Evolutionary conservation across 2,888 invertebrate genomes (phyloP), one percentile per base, ranked within the genome.

Genomic region (Aphodius granarius): DNA sequence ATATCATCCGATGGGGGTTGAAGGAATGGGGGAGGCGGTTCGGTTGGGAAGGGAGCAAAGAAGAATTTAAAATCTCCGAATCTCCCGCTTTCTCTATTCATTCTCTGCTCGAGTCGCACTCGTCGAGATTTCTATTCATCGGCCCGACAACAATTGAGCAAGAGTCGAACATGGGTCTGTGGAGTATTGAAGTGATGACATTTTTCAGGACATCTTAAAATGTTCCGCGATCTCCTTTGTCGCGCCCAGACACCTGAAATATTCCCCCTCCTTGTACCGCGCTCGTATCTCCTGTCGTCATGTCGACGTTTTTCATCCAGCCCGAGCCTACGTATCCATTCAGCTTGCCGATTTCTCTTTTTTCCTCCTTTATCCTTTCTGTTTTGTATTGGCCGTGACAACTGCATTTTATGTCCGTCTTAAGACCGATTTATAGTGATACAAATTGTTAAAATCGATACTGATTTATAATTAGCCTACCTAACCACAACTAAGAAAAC

Each of bases 201-300:
- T 80, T 78, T 77, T 80, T 78, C 76, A 78, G 79, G 80, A 77
- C 79, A 78, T 78, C 79, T 79, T 79, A 76, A 77, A 78, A 78
- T 71, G 78, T 76, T 73, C 75, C 73, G 77, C 66, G 78, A 77
- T 71, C 75, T 74, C 73, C 79, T 80, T 79, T 79, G 79, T 79
- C 72, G 77, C 77, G 75, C 71, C 66, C 79, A 80, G 78, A 78
- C 80, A 81, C 80, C 80, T 81, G 80, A 78, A 79, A 76, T 77
- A 71, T 77, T 73, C 66, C 66, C 77, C 66, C 63, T 21, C 65
- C 71, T 43, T 13, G 9, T 3, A 2, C 43, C 13, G 43, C 43
- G 9, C 13, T 72, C 72, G 43, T 43, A 6, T 43, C 43, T 43
- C 43, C 13, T 0, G 43, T 13, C 1, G 43, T 21, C 21, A 20